phyloP scores from a whole-genome alignment of 2,888 invertebrate genomes.

The Caradrina kadenii region DNA sequence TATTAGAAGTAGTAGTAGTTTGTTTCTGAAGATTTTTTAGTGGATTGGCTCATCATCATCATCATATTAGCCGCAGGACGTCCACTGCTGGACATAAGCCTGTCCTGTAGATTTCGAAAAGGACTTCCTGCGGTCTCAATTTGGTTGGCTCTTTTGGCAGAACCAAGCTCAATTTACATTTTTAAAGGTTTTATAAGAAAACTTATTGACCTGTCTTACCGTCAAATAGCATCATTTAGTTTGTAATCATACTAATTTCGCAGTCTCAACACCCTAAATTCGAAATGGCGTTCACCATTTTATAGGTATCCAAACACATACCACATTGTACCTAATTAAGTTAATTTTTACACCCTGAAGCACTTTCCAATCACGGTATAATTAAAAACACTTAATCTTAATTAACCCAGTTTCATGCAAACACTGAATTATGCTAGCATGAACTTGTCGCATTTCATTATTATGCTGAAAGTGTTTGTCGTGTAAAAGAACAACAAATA shows the following conservation, averaged over 20 bases:
- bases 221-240: neutral
- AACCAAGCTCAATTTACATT: too few species aligned
- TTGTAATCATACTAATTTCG: neutral
- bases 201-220: neutral
- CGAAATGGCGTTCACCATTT: neutral
- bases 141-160: too few species aligned
- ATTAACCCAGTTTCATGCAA: constrained; percentile 60
- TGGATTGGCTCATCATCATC: too few species aligned
- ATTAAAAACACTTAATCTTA: constrained; percentile 59
- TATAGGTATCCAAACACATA: neutral
- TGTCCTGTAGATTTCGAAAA: too few species aligned
- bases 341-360: constrained; percentile 30
- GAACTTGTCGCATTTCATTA: constrained; percentile 58
- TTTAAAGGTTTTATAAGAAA: too few species aligned
- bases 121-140: too few species aligned
- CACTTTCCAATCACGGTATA: constrained; percentile 51
- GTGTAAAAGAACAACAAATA: constrained; percentile 19
- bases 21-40: too few species aligned
- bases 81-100: too few species aligned
- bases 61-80: too few species aligned
- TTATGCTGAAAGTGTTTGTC: constrained; percentile 39
- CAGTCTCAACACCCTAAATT: neutral
- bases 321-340: constrained; percentile 17
- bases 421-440: constrained; percentile 53
- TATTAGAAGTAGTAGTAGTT: too few species aligned